Percentiles rank a stretch among this genome's conserved stretches.
Conservation (phyloP, 2,888 invertebrate species). For the Apodemia hepburni region DNA sequence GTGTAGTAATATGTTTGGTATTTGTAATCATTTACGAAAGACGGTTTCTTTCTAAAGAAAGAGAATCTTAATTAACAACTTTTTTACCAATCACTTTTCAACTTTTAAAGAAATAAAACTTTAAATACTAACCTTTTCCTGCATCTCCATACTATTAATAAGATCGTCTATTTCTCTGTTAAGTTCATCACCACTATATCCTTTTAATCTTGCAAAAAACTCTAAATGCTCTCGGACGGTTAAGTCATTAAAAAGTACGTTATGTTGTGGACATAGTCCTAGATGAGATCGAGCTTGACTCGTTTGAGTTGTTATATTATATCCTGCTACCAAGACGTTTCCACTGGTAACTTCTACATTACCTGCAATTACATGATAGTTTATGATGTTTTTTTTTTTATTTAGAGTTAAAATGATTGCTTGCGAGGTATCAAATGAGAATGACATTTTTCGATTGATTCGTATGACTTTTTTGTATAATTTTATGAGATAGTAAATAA, state of each 20-base stretch:
- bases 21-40: too few species aligned
- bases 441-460: too few species aligned
- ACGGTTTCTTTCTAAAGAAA: too few species aligned
- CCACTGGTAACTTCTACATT: conserved; percentile 85
- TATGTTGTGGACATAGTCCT: conserved; percentile 92
- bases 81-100: too few species aligned
- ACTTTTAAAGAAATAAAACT: too few species aligned
- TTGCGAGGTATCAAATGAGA: too few species aligned
- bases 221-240: conserved; percentile 91
- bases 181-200: conserved; percentile 74
- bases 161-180: conserved; percentile 82
- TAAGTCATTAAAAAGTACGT: conserved; percentile 90
- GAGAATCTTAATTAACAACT: too few species aligned
- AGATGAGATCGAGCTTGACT: conserved; percentile 83
- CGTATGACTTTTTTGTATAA: too few species aligned
- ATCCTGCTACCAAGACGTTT: conserved; percentile 85
- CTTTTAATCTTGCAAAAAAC: conserved; percentile 89
- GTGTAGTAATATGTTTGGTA: too few species aligned
- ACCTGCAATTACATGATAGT: conserved; percentile 46
- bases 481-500: too few species aligned
- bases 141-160: conserved; percentile 82
- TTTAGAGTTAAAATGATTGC: too few species aligned
- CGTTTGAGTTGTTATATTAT: conserved; percentile 83
- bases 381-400: not conserved
- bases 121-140: conserved; percentile 75